Percentiles rank a stretch among this genome's conserved stretches.
Evolutionary conservation across 2,113 vertebrate genomes (phyloP).

Genomic region (Empidonax traillii): DNA sequence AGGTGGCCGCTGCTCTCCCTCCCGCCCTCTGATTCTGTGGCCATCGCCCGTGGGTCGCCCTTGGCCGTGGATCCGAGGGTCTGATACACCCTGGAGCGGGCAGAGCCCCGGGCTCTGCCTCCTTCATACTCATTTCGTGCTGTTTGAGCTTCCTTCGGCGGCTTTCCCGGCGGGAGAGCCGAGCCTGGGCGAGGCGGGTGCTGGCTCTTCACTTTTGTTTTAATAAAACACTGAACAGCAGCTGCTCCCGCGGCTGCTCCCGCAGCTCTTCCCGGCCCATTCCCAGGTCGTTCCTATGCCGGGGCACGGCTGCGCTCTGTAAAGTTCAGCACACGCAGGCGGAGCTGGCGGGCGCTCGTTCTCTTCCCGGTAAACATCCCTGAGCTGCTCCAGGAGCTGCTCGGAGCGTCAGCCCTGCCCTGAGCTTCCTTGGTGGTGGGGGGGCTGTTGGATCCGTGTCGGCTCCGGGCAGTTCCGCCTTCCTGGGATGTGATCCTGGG

Average conservation of each 20-base stretch:
- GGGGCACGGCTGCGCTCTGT: conserved; percentile 12
- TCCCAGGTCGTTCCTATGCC: background rate
- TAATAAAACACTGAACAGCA: conserved; percentile 7
- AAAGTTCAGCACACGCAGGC: conserved; percentile 28
- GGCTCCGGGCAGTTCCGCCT: background rate
- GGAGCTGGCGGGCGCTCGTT: background rate
- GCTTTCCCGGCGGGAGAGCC: background rate
- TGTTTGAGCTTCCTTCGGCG: background rate
- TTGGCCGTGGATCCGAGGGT: background rate
- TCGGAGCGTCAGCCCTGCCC: fast-evolving
- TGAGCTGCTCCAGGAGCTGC: background rate
- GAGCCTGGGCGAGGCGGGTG: background rate
- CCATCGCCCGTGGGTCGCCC: background rate
- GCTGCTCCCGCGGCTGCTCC: background rate
- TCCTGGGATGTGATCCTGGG: background rate
- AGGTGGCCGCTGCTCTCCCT: background rate
- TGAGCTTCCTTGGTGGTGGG: background rate
- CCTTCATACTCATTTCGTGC: background rate
- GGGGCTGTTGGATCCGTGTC: fast-evolving
- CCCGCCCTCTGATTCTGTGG: background rate
- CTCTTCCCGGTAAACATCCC: background rate
- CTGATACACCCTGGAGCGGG: fast-evolving
- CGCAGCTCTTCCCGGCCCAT: background rate
- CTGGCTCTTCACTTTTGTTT: background rate
- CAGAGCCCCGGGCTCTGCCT: background rate